Conservation (phyloP, 1,140 invertebrate species). For the Drosophila neocordata region DNA sequence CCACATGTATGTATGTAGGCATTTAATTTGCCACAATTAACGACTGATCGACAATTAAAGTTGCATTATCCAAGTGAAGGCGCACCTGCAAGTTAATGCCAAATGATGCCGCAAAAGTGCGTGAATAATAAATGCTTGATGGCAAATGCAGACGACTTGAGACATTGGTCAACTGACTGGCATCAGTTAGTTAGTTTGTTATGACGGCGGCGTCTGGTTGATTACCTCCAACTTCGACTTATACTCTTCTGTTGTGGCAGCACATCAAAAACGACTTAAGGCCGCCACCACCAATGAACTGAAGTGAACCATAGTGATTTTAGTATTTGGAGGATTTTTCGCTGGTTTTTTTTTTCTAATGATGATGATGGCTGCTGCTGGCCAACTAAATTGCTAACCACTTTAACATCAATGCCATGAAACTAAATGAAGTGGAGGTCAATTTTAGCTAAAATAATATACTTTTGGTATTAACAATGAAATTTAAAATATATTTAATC, state of each 20-base stretch:
- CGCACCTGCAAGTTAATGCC: constrained; percentile 48
- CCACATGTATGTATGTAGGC: background rate
- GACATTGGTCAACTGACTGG: background rate
- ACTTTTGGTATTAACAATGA: background rate
- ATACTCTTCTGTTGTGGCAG: constrained; percentile 1
- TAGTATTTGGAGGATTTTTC: constrained; percentile 56
- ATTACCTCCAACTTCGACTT: constrained; percentile 9
- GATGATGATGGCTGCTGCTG: constrained; percentile 52
- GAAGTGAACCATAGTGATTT: background rate
- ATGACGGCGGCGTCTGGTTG: constrained; percentile 6
- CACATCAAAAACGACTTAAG: constrained; percentile 63
- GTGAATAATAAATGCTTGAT: constrained; percentile 47
- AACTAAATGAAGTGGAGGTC: constrained; percentile 5
- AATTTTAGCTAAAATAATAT: background rate
- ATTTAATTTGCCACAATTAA: constrained; percentile 62
- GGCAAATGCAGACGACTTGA: constrained; percentile 5
- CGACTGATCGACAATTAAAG: constrained; percentile 62
- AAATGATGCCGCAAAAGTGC: constrained; percentile 60
- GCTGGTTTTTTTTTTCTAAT: constrained; percentile 62
- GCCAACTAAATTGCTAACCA: constrained; percentile 8
- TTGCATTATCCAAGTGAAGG: constrained; percentile 49
- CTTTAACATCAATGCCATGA: constrained; percentile 11
- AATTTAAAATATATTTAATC: too few species aligned
- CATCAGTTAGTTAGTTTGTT: constrained; percentile 10
- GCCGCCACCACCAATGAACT: constrained; percentile 26